Evolutionary conservation across 2,888 invertebrate genomes (phyloP).

Genomic region (Lacanobia wlatinum): DNA sequence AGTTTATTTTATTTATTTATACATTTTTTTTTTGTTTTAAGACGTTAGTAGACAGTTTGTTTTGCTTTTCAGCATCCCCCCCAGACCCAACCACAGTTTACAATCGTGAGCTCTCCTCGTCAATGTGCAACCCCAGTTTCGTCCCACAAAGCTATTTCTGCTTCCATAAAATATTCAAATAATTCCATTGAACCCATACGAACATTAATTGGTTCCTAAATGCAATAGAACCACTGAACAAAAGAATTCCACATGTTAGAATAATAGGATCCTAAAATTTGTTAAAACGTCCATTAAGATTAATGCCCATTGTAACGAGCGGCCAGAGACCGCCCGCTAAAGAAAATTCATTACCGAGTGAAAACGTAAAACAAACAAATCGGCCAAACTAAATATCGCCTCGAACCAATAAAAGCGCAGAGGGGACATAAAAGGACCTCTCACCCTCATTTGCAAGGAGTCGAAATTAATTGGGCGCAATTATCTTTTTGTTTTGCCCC

Average conservation of each 20-base stretch:
- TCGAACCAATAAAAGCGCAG: conserved; percentile 81
- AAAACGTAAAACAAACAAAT: conserved; percentile 82
- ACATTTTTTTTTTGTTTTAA: no score
- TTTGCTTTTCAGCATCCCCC: no score
- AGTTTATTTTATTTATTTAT: no score
- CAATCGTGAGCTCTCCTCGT: no score
- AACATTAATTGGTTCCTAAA: conserved; percentile 42
- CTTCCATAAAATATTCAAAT: neutral
- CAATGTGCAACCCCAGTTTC: no score
- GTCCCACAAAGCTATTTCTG: neutral
- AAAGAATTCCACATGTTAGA: conserved; percentile 40
- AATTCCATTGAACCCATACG: conserved; percentile 9
- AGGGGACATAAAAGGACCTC: conserved; percentile 75
- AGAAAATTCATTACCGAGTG: conserved; percentile 75
- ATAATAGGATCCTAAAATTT: conserved; percentile 56
- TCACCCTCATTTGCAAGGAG: conserved; percentile 84
- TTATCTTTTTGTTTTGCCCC: conserved; percentile 87
- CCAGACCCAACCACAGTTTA: no score
- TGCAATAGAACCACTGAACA: conserved; percentile 14
- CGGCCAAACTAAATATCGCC: conserved; percentile 75
- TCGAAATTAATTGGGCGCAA: conserved; percentile 87
- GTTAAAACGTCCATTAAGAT: conserved; percentile 63
- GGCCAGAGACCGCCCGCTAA: conserved; percentile 64
- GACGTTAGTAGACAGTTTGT: no score
- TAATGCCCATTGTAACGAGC: conserved; percentile 54